Percentiles rank a stretch among this genome's conserved stretches.
Conservation (phyloP, 1,140 invertebrate species). For the Cydia splendana region DNA sequence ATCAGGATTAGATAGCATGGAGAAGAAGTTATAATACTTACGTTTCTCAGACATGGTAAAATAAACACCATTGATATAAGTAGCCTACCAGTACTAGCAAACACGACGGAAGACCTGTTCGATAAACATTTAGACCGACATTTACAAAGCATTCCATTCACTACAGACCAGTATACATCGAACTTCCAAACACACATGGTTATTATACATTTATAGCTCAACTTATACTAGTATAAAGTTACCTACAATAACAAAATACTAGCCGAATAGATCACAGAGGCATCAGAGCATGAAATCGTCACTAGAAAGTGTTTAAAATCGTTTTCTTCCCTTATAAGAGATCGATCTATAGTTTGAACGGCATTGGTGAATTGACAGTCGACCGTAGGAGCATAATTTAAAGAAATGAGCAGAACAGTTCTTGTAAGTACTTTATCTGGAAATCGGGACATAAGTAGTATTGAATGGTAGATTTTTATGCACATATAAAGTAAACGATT, state of each 20-base stretch:
- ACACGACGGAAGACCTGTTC: too few species aligned
- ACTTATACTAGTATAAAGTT: background rate
- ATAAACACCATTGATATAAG: too few species aligned
- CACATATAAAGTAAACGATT: too few species aligned
- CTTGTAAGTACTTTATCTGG: conserved; percentile 19
- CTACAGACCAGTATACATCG: background rate
- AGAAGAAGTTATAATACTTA: too few species aligned
- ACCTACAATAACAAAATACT: background rate
- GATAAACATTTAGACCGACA: background rate
- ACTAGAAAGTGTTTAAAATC: conserved; percentile 67
- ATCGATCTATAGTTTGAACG: conserved; percentile 42
- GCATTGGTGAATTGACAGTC: conserved; percentile 50
- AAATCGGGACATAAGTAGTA: background rate
- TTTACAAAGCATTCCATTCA: background rate
- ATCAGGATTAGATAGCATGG: too few species aligned
- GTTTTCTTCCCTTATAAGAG: conserved; percentile 74
- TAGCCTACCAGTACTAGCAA: too few species aligned
- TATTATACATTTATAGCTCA: too few species aligned
- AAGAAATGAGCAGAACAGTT: conserved; percentile 16
- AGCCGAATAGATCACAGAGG: background rate
- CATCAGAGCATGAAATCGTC: conserved; percentile 58
- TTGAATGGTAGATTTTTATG: too few species aligned
- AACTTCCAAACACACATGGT: background rate
- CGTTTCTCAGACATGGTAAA: too few species aligned
- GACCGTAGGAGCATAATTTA: background rate